A percentile compares a stretch with the other conserved stretches of the same genome.
phyloP scores from a whole-genome alignment of 1,140 invertebrate species.

The Varroa destructor region DNA sequence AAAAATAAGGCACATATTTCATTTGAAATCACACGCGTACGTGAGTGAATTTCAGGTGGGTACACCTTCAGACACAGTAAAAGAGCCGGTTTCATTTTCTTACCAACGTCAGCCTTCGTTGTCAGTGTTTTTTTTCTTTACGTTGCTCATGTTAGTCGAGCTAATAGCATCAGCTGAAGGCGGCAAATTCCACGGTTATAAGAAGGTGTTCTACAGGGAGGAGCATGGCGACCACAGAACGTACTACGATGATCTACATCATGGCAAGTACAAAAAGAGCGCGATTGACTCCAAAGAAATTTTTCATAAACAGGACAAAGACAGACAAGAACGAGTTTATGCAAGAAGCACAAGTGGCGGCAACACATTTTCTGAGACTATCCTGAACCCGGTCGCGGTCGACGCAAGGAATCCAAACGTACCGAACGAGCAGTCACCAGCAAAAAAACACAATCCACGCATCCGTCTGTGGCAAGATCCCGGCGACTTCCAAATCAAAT shows the following conservation, averaged over 20 bases:
- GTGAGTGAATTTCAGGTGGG: too few relatives aligned
- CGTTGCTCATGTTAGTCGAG: neutral
- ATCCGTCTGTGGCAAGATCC: slow-evolving; percentile 5
- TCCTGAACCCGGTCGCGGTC: slow-evolving; percentile 10
- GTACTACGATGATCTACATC: slow-evolving; percentile 25
- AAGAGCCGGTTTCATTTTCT: too few relatives aligned
- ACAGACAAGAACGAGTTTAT: neutral
- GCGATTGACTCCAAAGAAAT: slow-evolving; percentile 5
- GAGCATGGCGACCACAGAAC: slow-evolving; percentile 19
- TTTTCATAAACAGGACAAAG: slow-evolving; percentile 12
- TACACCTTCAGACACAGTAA: too few relatives aligned
- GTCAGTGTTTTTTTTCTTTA: neutral
- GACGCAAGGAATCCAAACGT: neutral
- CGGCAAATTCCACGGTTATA: slow-evolving; percentile 27
- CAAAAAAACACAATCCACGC: neutral
- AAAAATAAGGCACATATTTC: too few relatives aligned
- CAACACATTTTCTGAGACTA: neutral
- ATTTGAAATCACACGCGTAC: too few relatives aligned
- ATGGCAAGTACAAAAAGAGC: slow-evolving; percentile 20
- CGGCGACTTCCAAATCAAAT: neutral
- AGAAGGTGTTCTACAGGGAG: slow-evolving; percentile 22
- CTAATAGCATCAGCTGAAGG: neutral
- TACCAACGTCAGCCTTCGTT: too few relatives aligned
- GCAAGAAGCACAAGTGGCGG: neutral
- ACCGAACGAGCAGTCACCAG: too few relatives aligned